These are phyloP conservation scores for Crioceris asparagi DNA, from an alignment of 2,888 invertebrate species.

Conservation along the genomic window DNA sequence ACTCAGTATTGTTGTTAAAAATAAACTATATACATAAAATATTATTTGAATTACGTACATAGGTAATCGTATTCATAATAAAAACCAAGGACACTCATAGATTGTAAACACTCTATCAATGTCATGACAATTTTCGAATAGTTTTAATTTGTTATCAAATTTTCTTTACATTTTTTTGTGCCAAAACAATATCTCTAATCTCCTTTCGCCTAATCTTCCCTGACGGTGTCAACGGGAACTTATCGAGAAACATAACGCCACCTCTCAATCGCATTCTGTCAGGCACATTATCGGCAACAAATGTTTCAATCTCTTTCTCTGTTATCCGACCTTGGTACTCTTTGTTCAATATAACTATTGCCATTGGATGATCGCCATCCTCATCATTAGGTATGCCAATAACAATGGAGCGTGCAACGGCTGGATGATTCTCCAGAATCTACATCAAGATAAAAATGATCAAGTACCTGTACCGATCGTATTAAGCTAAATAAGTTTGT, in stretches of 20 bases:
- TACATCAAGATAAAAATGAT: constrained; percentile 10
- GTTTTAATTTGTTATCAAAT: too few species aligned
- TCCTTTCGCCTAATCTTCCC: constrained; percentile 28
- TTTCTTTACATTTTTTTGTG: too few species aligned
- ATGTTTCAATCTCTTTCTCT: constrained; percentile 25
- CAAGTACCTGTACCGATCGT: too few species aligned
- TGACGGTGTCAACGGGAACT: constrained; percentile 30
- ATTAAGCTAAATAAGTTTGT: too few species aligned
- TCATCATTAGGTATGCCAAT: constrained; percentile 29
- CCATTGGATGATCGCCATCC: constrained; percentile 32
- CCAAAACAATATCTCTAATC: constrained; percentile 20
- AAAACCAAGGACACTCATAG: too few species aligned
- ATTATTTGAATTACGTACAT: too few species aligned
- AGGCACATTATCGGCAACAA: constrained; percentile 25
- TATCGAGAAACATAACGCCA: constrained; percentile 28
- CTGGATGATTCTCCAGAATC: constrained; percentile 28
- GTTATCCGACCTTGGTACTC: constrained; percentile 11
- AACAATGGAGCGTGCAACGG: constrained; percentile 25
- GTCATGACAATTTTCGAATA: too few species aligned
- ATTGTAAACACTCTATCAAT: too few species aligned
- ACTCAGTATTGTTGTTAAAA: too few species aligned
- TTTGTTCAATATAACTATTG: constrained; percentile 22
- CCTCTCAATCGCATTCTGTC: constrained; percentile 30
- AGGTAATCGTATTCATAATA: too few species aligned
- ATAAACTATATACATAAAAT: too few species aligned